Percentiles rank a stretch among this genome's conserved stretches.
Evolutionary conservation across 1,140 invertebrate genomes (phyloP).

Genomic region (Drosophila bocqueti): DNA sequence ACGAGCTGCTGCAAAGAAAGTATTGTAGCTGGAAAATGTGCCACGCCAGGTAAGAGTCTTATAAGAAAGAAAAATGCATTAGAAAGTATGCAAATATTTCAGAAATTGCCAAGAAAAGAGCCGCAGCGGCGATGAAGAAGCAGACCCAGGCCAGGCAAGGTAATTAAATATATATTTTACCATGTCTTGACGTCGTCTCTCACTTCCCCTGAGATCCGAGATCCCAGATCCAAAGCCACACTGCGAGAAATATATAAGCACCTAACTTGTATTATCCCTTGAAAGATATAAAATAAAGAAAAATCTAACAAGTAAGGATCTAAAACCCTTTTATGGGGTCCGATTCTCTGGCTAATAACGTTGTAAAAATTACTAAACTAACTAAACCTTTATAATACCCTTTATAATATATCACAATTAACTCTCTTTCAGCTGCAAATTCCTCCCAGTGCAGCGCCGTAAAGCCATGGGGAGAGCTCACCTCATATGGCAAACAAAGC

Average conservation of each 20-base stretch:
- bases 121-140: background rate
- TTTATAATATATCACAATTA: background rate
- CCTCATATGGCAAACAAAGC: conserved; percentile 78
- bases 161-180: conserved; percentile 74
- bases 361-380: background rate
- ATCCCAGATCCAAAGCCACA: conserved; percentile 12
- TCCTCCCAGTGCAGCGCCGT: background rate
- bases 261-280: background rate
- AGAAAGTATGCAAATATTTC: conserved; percentile 83
- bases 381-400: background rate
- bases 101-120: conserved; percentile 54
- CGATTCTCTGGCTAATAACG: background rate
- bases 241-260: background rate
- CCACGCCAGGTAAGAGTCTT: conserved; percentile 40
- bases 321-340: background rate
- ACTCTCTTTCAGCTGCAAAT: background rate
- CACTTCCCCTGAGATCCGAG: conserved; percentile 10
- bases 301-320: background rate
- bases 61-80: conserved; percentile 53
- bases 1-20: conserved; percentile 51
- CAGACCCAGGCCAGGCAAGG: conserved; percentile 30
- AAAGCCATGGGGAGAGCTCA: conserved; percentile 38
- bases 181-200: conserved; percentile 21
- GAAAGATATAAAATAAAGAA: background rate
- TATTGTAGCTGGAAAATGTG: conserved; percentile 62